Evolutionary conservation across 2,888 invertebrate genomes (phyloP).

Genomic region (Tipula confusa): DNA sequence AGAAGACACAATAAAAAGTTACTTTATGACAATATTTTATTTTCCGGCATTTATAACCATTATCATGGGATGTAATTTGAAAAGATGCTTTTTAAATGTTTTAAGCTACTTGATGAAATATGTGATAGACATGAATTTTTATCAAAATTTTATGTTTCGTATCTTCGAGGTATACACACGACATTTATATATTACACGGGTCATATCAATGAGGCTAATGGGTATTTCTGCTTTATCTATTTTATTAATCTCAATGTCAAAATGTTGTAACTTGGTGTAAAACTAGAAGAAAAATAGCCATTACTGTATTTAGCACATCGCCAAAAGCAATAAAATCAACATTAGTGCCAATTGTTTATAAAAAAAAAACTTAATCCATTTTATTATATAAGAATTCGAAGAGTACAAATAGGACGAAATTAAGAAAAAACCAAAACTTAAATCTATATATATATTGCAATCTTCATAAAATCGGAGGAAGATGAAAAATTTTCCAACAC

Average conservation of each 20-base stretch:
- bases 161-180: neutral
- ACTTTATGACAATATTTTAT: conserved; percentile 20
- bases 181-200: neutral
- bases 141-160: neutral
- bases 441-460: neutral
- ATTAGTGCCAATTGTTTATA: neutral
- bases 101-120: conserved; percentile 25
- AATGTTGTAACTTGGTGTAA: neutral
- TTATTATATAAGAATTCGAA: neutral
- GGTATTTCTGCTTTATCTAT: neutral
- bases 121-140: conserved; percentile 3
- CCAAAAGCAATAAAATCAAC: neutral
- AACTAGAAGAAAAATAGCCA: neutral
- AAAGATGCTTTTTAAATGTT: conserved; percentile 25
- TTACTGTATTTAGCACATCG: neutral
- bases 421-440: neutral
- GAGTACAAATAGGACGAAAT: neutral
- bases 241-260: neutral
- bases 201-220: neutral
- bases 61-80: conserved; percentile 25
- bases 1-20: conserved; percentile 4
- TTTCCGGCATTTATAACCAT: conserved; percentile 20
- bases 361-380: neutral
- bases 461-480: neutral
- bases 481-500: neutral